phyloP scores from a whole-genome alignment of 2,113 vertebrate genomes.

The Notiomystis cincta region DNA sequence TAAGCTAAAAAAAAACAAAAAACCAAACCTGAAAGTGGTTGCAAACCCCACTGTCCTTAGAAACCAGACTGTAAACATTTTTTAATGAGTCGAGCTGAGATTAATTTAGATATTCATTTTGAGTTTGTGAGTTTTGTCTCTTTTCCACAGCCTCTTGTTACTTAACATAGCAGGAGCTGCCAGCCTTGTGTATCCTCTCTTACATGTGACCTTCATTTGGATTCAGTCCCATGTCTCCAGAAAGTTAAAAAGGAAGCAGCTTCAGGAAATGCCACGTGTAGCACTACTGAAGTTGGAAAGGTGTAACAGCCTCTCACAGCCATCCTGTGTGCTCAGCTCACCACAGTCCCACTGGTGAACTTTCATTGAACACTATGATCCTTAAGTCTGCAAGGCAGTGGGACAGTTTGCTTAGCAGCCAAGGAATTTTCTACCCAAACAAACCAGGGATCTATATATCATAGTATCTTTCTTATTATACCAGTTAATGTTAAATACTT shows the following conservation, averaged over 20 bases:
- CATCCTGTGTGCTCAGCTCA: background rate
- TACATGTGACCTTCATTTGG: background rate
- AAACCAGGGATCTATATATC: background rate
- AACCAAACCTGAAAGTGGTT: background rate
- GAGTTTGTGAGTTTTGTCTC: background rate
- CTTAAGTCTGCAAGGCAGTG: background rate
- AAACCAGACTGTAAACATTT: background rate
- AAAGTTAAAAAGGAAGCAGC: background rate
- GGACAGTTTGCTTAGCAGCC: background rate
- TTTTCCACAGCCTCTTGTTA: background rate
- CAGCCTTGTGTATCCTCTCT: background rate
- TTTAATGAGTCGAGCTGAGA: background rate
- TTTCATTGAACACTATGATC: background rate
- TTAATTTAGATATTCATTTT: background rate
- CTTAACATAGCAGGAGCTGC: background rate
- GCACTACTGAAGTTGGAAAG: background rate
- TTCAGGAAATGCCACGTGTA: background rate
- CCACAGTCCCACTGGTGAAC: background rate
- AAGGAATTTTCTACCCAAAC: constrained; percentile 9
- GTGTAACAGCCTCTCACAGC: background rate
- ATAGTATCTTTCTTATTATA: background rate
- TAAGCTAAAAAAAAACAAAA: background rate
- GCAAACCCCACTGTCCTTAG: background rate
- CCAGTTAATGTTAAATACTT: background rate
- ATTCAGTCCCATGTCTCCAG: background rate